Evolutionary conservation across 1,140 invertebrate species (phyloP).

Genomic region (Zaprionus taronus): DNA sequence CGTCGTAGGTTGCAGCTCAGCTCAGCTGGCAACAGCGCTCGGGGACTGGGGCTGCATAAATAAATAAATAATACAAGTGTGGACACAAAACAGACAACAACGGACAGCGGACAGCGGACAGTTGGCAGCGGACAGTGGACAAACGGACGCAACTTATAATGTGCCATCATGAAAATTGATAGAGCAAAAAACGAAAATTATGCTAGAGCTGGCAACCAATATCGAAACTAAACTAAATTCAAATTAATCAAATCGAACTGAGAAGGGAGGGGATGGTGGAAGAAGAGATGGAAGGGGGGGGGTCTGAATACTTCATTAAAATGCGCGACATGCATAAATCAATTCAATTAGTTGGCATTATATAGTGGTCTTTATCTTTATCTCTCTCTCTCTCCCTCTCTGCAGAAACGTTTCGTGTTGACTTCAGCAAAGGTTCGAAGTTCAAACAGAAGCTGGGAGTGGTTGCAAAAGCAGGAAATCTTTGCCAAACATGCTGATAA

Average conservation of each 20-base stretch:
- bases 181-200: slow-evolving; percentile 54
- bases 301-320: slow-evolving; percentile 55
- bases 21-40: slow-evolving; percentile 32
- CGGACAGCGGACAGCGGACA: slow-evolving; percentile 53
- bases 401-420: neutral
- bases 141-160: slow-evolving; percentile 50
- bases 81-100: slow-evolving; percentile 68
- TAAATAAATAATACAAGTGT: slow-evolving; percentile 82
- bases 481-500: slow-evolving; percentile 10
- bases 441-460: slow-evolving; percentile 29
- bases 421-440: slow-evolving; percentile 19
- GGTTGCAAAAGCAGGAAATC: slow-evolving; percentile 4
- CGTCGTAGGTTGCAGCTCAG: slow-evolving; percentile 5
- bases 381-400: neutral
- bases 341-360: slow-evolving; percentile 80
- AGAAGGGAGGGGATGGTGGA: slow-evolving; percentile 2
- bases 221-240: slow-evolving; percentile 73
- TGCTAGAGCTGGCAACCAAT: slow-evolving; percentile 14
- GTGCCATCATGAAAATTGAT: slow-evolving; percentile 74
- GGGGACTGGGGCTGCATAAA: slow-evolving; percentile 48
- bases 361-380: slow-evolving; percentile 44
- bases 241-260: slow-evolving; percentile 69
- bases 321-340: slow-evolving; percentile 75
- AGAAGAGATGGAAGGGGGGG: slow-evolving; percentile 9
- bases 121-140: slow-evolving; percentile 15